Base-by-base conservation (phyloP, 2,888 invertebrate species). In the Stenichneumon culpator region DNA sequence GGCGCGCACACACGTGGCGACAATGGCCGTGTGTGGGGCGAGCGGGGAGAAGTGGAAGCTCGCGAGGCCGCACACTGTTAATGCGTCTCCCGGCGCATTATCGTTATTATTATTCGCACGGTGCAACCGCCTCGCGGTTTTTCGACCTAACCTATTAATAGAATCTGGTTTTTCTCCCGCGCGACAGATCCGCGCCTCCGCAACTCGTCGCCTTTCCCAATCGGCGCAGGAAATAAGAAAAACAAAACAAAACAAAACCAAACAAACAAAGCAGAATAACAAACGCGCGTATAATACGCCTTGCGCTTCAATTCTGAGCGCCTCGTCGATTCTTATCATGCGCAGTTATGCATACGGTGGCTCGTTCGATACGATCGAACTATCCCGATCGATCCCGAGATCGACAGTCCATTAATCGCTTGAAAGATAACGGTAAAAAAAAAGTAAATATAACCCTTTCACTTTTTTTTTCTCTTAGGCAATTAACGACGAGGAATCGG, bases 111-210 rank as follows among this genome's bases (percentile, higher is more conserved):
- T 85, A 82, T 75, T 79, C 79, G 69, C 82, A 67, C 84, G 82
- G 75, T 85, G 84, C 84, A 32, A 82, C 79, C 84, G 82, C 54
- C 22, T 32, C 75, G n/a, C 70, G 70, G 50, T 82, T 85, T 82
- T 85, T 82, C 70, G 70, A 82, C 25, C 78, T 44, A 36, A 52
- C 75, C 82, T 85, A 85, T 85, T 79, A 79, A 85, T 85, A 85
- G 82, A 82, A 85, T 54, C 74, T 79, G 79, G 79, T 82, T 82
- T 84, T 81, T 79, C 70, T 52, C 36, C 16, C 16, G 32, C 39
- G 28, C 65, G 32, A 70, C 70, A 50, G 32, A 32, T 70, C n/a
- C n/a, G 72, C 22, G 60, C 36, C 19, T 65, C 50, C 28, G 28
- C 47, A 28, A 60, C 57, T 19, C 60, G 68, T 65, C 50, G 44